Percentiles rank a stretch among this genome's conserved stretches.
Evolutionary conservation across 2,797 vertebrate species (phyloP).

Genomic region (Microchirus variegatus): DNA sequence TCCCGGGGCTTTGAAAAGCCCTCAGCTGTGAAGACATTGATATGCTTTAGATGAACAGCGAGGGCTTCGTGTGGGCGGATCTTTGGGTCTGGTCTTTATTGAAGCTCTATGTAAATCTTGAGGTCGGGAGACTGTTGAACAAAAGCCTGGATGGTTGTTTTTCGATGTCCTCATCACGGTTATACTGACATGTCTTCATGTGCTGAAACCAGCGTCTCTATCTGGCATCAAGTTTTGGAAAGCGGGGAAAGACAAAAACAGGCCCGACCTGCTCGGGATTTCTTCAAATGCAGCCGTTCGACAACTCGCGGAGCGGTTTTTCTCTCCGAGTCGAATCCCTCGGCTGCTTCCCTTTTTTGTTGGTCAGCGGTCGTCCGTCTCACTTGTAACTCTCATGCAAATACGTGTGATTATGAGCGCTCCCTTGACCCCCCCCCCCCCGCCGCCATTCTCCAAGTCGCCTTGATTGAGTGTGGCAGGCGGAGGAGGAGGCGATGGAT

Average conservation of each 20-base stretch:
- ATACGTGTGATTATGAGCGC: conserved; percentile 64
- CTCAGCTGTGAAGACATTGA: conserved; percentile 58
- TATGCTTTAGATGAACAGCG: conserved; percentile 57
- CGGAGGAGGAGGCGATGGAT: conserved; percentile 61
- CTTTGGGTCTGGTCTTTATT: conserved; percentile 51
- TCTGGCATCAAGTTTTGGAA: conserved; percentile 57
- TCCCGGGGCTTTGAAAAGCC: conserved; percentile 55
- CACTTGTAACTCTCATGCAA: conserved; percentile 61
- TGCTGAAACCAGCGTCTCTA: conserved; percentile 42
- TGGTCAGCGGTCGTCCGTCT: conserved; percentile 53
- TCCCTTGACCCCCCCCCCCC: conserved; percentile 62
- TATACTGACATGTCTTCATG: conserved; percentile 52
- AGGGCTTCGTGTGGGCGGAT: conserved; percentile 49
- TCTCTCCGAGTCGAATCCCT: conserved; percentile 33
- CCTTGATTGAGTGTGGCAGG: conserved; percentile 73
- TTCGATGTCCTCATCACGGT: conserved; percentile 44
- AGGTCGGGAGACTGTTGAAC: conserved; percentile 64
- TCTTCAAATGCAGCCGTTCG: conserved; percentile 31
- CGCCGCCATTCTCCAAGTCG: conserved; percentile 54
- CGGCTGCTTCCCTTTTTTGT: conserved; percentile 46
- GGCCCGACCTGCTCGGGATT: conserved; percentile 35
- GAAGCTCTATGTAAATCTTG: conserved; percentile 67
- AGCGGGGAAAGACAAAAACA: conserved; percentile 31
- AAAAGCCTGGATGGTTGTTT: conserved; percentile 57
- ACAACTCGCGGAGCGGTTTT: conserved; percentile 15